These are phyloP conservation scores for Globodera rostochiensis DNA, from an alignment of 1,140 invertebrate species.

Conservation along the genomic window DNA sequence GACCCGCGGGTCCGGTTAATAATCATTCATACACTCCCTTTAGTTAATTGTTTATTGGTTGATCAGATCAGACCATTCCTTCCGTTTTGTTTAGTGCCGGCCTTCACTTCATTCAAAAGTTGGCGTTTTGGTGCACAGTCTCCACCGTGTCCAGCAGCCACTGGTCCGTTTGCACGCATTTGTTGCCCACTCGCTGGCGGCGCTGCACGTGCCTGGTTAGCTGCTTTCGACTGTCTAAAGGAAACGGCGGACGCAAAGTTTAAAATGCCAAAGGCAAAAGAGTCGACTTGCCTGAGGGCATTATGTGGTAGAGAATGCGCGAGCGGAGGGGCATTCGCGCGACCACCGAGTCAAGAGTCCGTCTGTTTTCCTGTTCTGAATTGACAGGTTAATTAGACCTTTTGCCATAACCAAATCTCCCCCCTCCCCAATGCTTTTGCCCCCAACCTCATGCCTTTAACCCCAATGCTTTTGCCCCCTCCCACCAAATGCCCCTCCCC, in stretches of 20 bases:
- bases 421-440: neutral
- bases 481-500: neutral
- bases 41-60: no score
- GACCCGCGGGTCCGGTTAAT: no score
- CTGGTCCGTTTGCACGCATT: slow-evolving; percentile 46
- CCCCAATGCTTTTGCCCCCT: neutral
- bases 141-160: slow-evolving; percentile 40
- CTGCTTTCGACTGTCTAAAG: slow-evolving; percentile 32
- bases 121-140: slow-evolving; percentile 39
- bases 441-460: neutral
- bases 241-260: neutral
- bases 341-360: slow-evolving; percentile 42
- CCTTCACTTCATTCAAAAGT: slow-evolving; percentile 30
- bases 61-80: neutral
- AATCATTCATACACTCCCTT: no score
- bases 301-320: slow-evolving; percentile 49
- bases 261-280: neutral
- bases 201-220: slow-evolving; percentile 46
- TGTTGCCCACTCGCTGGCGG: slow-evolving; percentile 33
- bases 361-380: slow-evolving; percentile 25
- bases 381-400: neutral
- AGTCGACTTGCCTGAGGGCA: slow-evolving; percentile 38
- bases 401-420: no score
- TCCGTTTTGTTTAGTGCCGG: neutral
- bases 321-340: slow-evolving; percentile 48